These are phyloP conservation scores for Parazoanthus atlanticus DNA, from an alignment of 92 coral and sea anemone species.

Conservation along the genomic window DNA sequence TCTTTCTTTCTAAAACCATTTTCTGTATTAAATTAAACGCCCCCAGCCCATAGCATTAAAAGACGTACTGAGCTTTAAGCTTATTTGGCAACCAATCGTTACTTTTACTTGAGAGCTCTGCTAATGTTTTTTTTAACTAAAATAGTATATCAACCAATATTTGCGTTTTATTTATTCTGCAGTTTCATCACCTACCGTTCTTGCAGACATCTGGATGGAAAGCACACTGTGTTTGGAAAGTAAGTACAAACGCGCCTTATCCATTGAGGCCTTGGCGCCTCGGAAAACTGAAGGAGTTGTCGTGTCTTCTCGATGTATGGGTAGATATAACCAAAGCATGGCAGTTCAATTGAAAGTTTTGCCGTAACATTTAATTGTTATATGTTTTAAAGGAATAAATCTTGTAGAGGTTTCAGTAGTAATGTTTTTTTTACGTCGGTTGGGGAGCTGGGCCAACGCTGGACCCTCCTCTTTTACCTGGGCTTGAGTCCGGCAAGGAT, in stretches of 20 bases:
- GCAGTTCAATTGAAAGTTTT: background rate
- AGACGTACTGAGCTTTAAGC: background rate
- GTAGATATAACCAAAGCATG: background rate
- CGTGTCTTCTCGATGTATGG: background rate
- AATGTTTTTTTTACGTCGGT: too few relatives aligned
- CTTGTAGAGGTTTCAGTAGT: too few relatives aligned
- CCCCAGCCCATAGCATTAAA: background rate
- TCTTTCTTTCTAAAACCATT: too few relatives aligned
- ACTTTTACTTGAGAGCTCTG: background rate
- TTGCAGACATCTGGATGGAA: slow-evolving; percentile 94
- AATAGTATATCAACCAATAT: background rate
- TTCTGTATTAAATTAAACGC: background rate
- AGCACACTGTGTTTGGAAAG: slow-evolving; percentile 98
- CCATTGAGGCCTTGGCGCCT: background rate
- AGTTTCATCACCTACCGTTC: slow-evolving; percentile 97
- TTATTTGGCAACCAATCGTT: background rate
- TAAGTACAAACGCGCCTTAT: slow-evolving; percentile 43
- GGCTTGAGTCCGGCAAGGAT: too few relatives aligned
- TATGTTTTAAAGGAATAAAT: too few relatives aligned
- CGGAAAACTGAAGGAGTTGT: background rate
- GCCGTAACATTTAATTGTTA: too few relatives aligned
- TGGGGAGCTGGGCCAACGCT: too few relatives aligned
- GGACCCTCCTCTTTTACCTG: too few relatives aligned
- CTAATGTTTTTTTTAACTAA: too few relatives aligned
- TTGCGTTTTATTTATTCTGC: slow-evolving; percentile 23